A percentile compares a stretch with the other conserved stretches of the same genome.
phyloP scores from a whole-genome alignment of 2,888 invertebrate species.

The Acanthopleura granulata region DNA sequence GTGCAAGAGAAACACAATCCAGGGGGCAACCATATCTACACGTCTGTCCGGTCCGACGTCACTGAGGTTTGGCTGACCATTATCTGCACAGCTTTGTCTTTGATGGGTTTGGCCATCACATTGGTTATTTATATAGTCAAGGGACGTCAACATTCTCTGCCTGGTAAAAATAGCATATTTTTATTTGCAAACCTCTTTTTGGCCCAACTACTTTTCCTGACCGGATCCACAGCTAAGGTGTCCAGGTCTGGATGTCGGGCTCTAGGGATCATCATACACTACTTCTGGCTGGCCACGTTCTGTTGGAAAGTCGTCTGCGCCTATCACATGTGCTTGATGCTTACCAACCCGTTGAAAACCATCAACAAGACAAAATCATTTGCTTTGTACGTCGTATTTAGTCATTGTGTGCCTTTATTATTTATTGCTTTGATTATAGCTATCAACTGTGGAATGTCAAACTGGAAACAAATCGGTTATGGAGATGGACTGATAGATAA shows the following conservation, averaged over 20 bases:
- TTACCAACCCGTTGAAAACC: constrained; percentile 12
- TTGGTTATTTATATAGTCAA: neutral
- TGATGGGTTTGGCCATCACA: neutral
- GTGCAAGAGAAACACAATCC: neutral
- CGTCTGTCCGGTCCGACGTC: neutral
- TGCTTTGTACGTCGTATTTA: neutral
- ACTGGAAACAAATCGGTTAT: neutral
- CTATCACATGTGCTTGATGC: constrained; percentile 6
- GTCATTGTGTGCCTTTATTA: neutral
- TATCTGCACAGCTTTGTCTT: constrained; percentile 11
- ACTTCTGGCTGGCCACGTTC: constrained; percentile 18
- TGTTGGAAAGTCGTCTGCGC: constrained; percentile 14
- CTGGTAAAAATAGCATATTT: constrained; percentile 16
- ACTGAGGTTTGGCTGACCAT: neutral
- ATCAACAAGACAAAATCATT: neutral
- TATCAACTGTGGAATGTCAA: neutral
- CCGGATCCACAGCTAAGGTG: neutral
- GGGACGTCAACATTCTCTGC: neutral
- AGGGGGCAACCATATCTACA: neutral
- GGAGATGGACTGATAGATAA: neutral
- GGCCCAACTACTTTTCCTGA: constrained; percentile 14
- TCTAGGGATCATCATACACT: constrained; percentile 15
- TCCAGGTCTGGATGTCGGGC: neutral
- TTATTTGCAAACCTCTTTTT: constrained; percentile 11
- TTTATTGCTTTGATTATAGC: neutral